These are phyloP conservation scores for Misgurnus mizolepis DNA, from an alignment of 2,113 vertebrate genomes.

Conservation along the genomic window DNA sequence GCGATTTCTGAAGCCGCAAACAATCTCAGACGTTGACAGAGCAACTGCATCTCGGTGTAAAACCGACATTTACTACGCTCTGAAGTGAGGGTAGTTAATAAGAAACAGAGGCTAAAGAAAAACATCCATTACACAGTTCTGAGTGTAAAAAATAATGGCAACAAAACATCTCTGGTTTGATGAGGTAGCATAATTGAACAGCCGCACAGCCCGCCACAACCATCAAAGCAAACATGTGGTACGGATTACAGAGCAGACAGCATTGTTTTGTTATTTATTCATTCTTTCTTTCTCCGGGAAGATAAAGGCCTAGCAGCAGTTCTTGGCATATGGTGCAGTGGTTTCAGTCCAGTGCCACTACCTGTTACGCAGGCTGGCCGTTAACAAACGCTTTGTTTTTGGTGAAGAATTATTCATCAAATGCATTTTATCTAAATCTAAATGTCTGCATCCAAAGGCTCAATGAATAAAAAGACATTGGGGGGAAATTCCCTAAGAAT, in stretches of 20 bases:
- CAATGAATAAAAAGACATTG: too few relatives aligned
- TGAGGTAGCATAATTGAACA: slow-evolving; percentile 75
- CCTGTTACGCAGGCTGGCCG: slow-evolving; percentile 50
- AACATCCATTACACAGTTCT: slow-evolving; percentile 57
- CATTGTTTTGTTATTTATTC: slow-evolving; percentile 63
- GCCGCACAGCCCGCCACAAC: slow-evolving; percentile 60
- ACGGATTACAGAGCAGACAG: slow-evolving; percentile 74
- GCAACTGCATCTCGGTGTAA: slow-evolving; percentile 23
- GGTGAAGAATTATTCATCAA: background rate
- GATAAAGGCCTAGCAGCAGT: slow-evolving; percentile 71
- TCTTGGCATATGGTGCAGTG: slow-evolving; percentile 72
- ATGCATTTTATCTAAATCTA: background rate
- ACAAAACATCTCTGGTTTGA: slow-evolving; percentile 74
- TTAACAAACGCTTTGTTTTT: slow-evolving; percentile 30
- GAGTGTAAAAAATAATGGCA: slow-evolving; percentile 65
- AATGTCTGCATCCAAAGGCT: too few relatives aligned
- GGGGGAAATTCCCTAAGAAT: too few relatives aligned
- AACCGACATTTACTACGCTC: slow-evolving; percentile 25
- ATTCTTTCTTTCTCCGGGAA: slow-evolving; percentile 66
- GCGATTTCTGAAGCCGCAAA: slow-evolving; percentile 8
- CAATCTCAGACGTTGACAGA: slow-evolving; percentile 30
- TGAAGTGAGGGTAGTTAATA: slow-evolving; percentile 48
- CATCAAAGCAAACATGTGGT: slow-evolving; percentile 76
- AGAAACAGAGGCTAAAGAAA: slow-evolving; percentile 49
- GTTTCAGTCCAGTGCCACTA: slow-evolving; percentile 54